Evolutionary conservation across 2,113 vertebrate genomes (phyloP), one percentile per base, ranked within the genome.

Genomic region (Oophaga pumilio): DNA sequence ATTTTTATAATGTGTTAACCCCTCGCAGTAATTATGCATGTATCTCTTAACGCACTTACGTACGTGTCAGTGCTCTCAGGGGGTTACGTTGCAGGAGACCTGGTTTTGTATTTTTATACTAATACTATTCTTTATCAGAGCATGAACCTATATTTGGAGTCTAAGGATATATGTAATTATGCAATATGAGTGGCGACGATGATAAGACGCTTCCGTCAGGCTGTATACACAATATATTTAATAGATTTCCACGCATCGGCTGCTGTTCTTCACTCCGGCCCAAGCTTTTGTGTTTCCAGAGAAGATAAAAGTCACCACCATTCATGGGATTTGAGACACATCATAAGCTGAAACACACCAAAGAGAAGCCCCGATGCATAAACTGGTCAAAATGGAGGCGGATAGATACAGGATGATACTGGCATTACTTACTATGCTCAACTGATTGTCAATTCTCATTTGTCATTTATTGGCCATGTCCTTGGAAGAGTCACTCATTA

Each of bases 11-110:
- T 60, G 62, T 76, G 56, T 82, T 87, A 87, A 87, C 86, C 86
- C 86, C 86, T 87, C 57, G 24, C 64, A 81, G 50, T 87, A 82
- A 87, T 33, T 82, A 87, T 87, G 86, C 86, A 87, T 87, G 86
- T 76, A 28, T 73, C 79, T 59, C 57, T 53, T 52, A 87, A 82
- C 66, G 86, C 86, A 87, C 86, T 87, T 22, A 33, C 76, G 17
- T 20, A 68, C 1, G 18, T 64, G 79, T 43, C 22, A 76, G 86
- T 87, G 86, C 79, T 76, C 86, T 87, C 86, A 87, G 86, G 86
- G 86, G 86, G 86, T 87, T 87, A 82, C 49, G 74, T 60, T 15
- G 57, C 86, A 87, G 78, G 78, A 82, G 28, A 87, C 60, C 49
- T 77, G 43, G 57, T 87, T 78, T 87, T 73, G 18, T 87, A 76